Percentiles rank a stretch among this genome's conserved stretches.
Conservation (phyloP, 2,888 invertebrate genomes). For the Hylaea fasciaria region DNA sequence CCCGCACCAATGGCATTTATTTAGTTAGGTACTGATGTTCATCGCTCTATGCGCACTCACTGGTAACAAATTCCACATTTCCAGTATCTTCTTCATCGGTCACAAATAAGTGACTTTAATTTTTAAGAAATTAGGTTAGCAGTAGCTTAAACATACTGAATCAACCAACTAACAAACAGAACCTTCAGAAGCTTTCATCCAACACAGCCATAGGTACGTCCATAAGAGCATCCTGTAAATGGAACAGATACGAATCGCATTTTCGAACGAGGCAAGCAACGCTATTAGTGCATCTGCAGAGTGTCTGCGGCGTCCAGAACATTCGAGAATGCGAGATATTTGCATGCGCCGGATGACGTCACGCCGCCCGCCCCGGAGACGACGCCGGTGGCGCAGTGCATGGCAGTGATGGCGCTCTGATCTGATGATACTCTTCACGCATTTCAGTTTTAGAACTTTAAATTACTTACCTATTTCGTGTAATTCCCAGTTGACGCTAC, state of each 20-base stretch:
- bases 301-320: conserved; percentile 47
- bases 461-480: too few species aligned
- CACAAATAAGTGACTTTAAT: too few species aligned
- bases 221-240: conserved; percentile 35
- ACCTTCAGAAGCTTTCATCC: background rate
- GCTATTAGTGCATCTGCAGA: conserved; percentile 60
- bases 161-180: background rate
- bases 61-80: too few species aligned
- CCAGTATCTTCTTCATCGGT: too few species aligned
- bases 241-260: conserved; percentile 56
- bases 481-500: too few species aligned
- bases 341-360: conserved; percentile 46
- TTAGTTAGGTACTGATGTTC: too few species aligned
- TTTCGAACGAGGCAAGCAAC: conserved; percentile 52
- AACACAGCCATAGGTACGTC: conserved; percentile 10
- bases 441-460: too few species aligned
- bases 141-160: background rate
- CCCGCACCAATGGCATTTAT: too few species aligned
- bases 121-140: background rate
- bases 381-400: conserved; percentile 13
- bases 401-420: conserved; percentile 5
- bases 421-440: too few species aligned
- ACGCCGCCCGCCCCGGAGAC: conserved; percentile 27
- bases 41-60: too few species aligned
- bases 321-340: conserved; percentile 46